Evolutionary conservation across 2,797 vertebrate species (phyloP), one percentile per base, ranked within the genome.

Genomic region (Lepilemur septentrionalis): DNA sequence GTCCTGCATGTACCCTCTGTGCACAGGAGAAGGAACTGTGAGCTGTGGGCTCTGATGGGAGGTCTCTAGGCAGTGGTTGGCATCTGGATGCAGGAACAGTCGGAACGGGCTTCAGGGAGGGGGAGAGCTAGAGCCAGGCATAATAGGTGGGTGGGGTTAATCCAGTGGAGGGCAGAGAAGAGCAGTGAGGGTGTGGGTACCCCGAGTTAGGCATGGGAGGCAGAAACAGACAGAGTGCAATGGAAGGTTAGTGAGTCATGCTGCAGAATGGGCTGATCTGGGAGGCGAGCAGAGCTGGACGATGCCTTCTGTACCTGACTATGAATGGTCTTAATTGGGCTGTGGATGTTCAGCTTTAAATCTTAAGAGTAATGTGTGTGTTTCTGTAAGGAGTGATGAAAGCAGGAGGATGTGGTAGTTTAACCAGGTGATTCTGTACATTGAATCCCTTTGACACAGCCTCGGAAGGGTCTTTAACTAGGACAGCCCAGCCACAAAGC

Each of bases 401-500:
- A 50, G 35, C 65, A 28, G 69, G 41, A 72, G 22, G 48, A 6
- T 28, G 80, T 35, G 75, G 46, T 23, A 12, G 3, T 88, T 70
- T 52, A 32, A 8, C 57, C 0, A 18, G 35, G 87, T 18, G 23
- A 4, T 25, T 75, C 69, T 28, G 35, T 32, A 3, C 20, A 3
- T 14, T 22, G 8, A 23, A 57, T 82, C 32, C 43, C 32, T 93
- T 69, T 70, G 91, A 38, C 52, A 46, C 22, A 63, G 67, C n/a
- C 38, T 70, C 41, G 1, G n/a, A 78, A 82, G 93, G 69, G 46
- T 63, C 88, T 69, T 4, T 83, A 73, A 55, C 41, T 61, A 76
- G 57, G 75, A 67, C 85, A 55, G 75, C 22, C 25, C 38, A 79
- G 11, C 72, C 85, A 89, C 86, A 84, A 63, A 93, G 30, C n/a